Percentiles rank a stretch among this genome's conserved stretches.
These are phyloP conservation scores for Arbacia lixula DNA, from an alignment of 53 echinoderm and acorn worm species.

Conservation along the genomic window DNA sequence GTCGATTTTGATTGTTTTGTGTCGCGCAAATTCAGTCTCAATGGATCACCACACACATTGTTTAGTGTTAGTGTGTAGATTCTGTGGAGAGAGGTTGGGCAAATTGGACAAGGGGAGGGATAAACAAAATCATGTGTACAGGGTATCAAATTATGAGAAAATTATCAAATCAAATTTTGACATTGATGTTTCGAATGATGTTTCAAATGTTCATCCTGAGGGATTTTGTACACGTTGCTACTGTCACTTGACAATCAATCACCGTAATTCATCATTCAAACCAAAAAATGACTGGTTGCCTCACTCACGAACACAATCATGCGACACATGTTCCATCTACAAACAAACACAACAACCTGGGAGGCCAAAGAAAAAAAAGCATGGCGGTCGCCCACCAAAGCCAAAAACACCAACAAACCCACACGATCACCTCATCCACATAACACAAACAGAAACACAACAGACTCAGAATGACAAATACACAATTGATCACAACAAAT, in stretches of 20 bases:
- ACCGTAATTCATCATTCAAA: no score
- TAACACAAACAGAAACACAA: not conserved
- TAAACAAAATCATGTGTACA: no score
- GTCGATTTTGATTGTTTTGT: not conserved
- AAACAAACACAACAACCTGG: not conserved
- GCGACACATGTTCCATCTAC: not conserved
- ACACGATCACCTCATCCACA: not conserved
- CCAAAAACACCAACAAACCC: not conserved
- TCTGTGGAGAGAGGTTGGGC: constrained; percentile 3
- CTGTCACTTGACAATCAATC: no score
- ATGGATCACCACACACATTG: not conserved
- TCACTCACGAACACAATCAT: not conserved
- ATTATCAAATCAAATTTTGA: not conserved
- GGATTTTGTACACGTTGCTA: not conserved
- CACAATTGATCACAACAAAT: not conserved
- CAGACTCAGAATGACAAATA: not conserved
- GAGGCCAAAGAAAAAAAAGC: not conserved
- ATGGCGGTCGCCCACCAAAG: not conserved
- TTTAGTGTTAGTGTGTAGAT: constrained; percentile 1
- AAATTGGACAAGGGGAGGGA: constrained; percentile 18
- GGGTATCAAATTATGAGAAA: not conserved
- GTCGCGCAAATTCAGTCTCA: not conserved
- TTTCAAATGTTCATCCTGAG: not conserved
- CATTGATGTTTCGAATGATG: not conserved
- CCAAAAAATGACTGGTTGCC: not conserved